Percentiles rank a stretch among this genome's conserved stretches.
Conservation (phyloP, 1,140 invertebrate species). For the Drosophila rhopaloa region DNA sequence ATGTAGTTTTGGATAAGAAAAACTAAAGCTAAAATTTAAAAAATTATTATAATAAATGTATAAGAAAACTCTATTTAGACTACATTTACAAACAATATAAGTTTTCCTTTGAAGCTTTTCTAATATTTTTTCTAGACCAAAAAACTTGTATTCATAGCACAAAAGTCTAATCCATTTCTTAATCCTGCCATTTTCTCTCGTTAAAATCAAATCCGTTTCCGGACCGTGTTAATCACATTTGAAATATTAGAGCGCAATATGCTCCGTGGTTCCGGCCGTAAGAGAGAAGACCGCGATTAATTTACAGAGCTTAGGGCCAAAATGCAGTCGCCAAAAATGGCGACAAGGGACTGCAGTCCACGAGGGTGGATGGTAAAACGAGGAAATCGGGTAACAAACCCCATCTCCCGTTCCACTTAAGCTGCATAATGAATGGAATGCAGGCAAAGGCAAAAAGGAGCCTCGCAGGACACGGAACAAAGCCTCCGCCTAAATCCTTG, state of each 20-base stretch:
- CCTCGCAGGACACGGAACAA: constrained; percentile 50
- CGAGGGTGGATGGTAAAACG: background rate
- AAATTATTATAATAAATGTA: no score
- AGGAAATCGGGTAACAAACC: background rate
- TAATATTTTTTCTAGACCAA: no score
- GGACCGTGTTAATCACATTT: constrained; percentile 76
- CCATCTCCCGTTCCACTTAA: constrained; percentile 48
- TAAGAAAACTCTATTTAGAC: no score
- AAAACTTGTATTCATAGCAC: background rate
- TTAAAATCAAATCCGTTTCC: constrained; percentile 45
- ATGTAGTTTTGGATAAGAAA: no score
- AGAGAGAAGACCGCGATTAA: constrained; percentile 68
- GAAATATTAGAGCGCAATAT: constrained; percentile 72
- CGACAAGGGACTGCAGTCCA: constrained; percentile 20
- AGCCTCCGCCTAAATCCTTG: constrained; percentile 71
- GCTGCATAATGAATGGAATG: constrained; percentile 82
- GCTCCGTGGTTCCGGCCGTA: constrained; percentile 20
- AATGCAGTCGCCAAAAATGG: constrained; percentile 64
- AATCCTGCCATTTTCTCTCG: constrained; percentile 28
- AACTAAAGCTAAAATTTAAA: no score
- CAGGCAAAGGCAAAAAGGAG: constrained; percentile 60
- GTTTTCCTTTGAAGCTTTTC: no score
- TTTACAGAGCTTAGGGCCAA: constrained; percentile 70
- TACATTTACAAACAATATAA: no score
- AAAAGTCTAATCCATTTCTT: background rate